Conservation (phyloP, 2,888 invertebrate genomes). For the Augochlorella aurata region DNA sequence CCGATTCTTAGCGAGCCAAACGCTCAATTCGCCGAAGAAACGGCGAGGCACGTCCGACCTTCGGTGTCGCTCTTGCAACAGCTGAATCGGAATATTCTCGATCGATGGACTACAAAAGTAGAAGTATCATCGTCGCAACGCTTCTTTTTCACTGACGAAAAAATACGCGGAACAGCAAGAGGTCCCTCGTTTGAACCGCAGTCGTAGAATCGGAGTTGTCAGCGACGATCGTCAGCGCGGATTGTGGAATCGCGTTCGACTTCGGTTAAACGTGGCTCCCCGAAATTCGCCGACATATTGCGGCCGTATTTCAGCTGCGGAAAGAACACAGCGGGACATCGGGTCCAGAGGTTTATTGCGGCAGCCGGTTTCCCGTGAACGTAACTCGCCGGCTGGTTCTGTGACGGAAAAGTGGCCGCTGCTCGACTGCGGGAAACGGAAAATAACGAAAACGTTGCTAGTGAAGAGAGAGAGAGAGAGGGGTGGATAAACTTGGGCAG, state of each 20-base stretch:
- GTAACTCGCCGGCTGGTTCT: not conserved
- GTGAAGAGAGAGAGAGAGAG: too few species aligned
- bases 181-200: too few species aligned
- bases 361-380: not conserved
- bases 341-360: slow-evolving; percentile 20
- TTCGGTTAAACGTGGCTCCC: not conserved
- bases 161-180: too few species aligned
- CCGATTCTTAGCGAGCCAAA: too few species aligned
- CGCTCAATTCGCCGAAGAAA: too few species aligned
- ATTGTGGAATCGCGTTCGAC: not conserved
- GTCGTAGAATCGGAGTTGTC: not conserved
- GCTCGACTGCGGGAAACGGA: not conserved
- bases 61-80: too few species aligned
- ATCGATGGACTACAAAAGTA: too few species aligned
- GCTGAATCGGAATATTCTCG: too few species aligned
- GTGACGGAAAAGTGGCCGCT: not conserved
- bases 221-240: not conserved
- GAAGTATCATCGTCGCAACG: too few species aligned
- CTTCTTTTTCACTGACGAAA: too few species aligned
- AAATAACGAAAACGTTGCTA: slow-evolving; percentile 7
- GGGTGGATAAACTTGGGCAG: not conserved
- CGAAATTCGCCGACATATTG: slow-evolving; percentile 25
- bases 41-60: too few species aligned
- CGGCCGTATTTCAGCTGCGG: slow-evolving; percentile 21
- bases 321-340: slow-evolving; percentile 16